Evolutionary conservation across 2,888 invertebrate genomes (phyloP), one percentile per base, ranked within the genome.

Genomic region (Bhutanitis thaidina): DNA sequence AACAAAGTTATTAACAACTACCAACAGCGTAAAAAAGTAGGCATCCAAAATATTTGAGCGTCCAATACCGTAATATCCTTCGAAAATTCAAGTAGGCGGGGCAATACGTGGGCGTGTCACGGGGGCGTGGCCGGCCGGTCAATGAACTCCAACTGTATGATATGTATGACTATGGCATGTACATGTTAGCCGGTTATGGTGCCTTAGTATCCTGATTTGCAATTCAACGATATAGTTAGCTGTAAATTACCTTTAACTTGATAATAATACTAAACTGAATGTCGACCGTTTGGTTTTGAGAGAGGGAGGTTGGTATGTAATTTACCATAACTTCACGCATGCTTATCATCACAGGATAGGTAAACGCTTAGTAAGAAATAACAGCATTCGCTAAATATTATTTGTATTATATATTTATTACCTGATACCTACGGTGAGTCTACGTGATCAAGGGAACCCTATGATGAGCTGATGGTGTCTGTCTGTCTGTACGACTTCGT

Each of bases 101-200:
- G 77, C 76, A 12, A 53, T 1, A 15, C 32, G 52, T 73, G 57
- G 85, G 84, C 83, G 85, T 79, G 77, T 53, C 48, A 13, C 3
- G 38, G 16, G 43, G 87, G 86, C 83, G 86, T 83, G 85, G 77
- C 65, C 10, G 54, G 1, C 32, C 61, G 85, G 82, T 73, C 81
- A 67, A 56, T 77, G 81, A 84, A 69, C 80, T 64, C 52, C 48
- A 55, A 61, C 59, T 60, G 61, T 54, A 60, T 50, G 62, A 62
- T 58, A 67, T 55, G 60, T 53, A 59, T 58, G 59, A 63, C 54
- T 58, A 66, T 55, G 58, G 56, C 54, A 52, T 52, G 56, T 56
- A 55, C 53, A 62, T 58, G 56, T 55, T 51, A 58, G 16, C 51
- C 51, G 40, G 51, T 51, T 51, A 43, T 39, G 49, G 38, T 57